These are phyloP conservation scores for Drosophila pseudotakahashii DNA, from an alignment of 2,888 invertebrate species.

Conservation along the genomic window DNA sequence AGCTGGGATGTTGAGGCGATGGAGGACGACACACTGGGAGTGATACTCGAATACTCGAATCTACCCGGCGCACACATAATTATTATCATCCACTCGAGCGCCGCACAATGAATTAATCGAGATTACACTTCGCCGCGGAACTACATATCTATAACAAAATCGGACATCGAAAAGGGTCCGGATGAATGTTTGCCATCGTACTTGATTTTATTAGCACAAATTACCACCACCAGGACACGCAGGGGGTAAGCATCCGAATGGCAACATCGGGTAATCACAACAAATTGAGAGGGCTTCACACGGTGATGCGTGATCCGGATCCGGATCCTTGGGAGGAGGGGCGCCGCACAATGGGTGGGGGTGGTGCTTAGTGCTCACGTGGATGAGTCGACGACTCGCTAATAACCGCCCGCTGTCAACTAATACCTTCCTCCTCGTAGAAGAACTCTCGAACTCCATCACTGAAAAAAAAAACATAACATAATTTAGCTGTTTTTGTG, in stretches of 20 bases:
- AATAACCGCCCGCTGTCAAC: slow-evolving; percentile 78
- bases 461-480: neutral
- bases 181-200: slow-evolving; percentile 63
- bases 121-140: slow-evolving; percentile 74
- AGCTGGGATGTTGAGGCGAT: slow-evolving; percentile 54
- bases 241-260: slow-evolving; percentile 46
- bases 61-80: slow-evolving; percentile 64
- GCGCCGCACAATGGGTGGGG: slow-evolving; percentile 18
- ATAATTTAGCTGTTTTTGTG: too few species aligned
- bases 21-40: neutral
- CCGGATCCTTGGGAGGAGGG: neutral
- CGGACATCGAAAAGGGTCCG: slow-evolving; percentile 36
- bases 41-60: slow-evolving; percentile 36
- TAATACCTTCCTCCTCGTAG: slow-evolving; percentile 38
- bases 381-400: slow-evolving; percentile 65
- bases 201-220: slow-evolving; percentile 82
- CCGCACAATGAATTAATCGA: slow-evolving; percentile 73
- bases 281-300: slow-evolving; percentile 67
- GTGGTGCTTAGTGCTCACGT: slow-evolving; percentile 41
- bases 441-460: neutral
- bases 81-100: slow-evolving; percentile 81
- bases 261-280: slow-evolving; percentile 69
- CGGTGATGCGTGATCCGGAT: slow-evolving; percentile 1
- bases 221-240: slow-evolving; percentile 74
- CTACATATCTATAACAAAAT: slow-evolving; percentile 64